Conservation (phyloP, 1,140 invertebrate genomes). For the Atta texana region DNA sequence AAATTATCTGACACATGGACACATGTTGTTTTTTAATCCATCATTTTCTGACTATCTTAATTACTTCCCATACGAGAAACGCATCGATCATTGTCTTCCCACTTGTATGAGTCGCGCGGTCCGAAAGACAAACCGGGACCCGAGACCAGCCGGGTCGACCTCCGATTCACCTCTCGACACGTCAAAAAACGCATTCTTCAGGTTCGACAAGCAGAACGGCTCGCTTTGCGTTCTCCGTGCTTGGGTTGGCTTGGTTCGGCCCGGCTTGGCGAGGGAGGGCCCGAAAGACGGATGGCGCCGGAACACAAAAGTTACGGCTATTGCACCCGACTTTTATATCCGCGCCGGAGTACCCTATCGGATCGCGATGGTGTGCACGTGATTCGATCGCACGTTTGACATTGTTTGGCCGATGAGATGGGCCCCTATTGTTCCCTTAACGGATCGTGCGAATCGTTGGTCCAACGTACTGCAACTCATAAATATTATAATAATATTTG, state of each 20-base stretch:
- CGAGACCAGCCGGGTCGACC: not conserved
- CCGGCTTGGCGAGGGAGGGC: not conserved
- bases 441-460: slow-evolving; percentile 74
- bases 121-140: slow-evolving; percentile 20
- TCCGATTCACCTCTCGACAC: slow-evolving; percentile 46
- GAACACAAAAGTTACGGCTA: slow-evolving; percentile 81
- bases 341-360: slow-evolving; percentile 22
- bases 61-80: slow-evolving; percentile 10
- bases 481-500: slow-evolving; percentile 72
- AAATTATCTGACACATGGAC: not conserved
- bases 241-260: not conserved
- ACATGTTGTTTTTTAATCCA: not conserved
- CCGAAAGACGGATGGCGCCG: slow-evolving; percentile 70
- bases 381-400: slow-evolving; percentile 76
- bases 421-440: slow-evolving; percentile 76
- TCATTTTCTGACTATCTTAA: slow-evolving; percentile 37
- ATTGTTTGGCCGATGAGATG: slow-evolving; percentile 75
- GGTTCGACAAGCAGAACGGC: slow-evolving; percentile 52
- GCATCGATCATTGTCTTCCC: slow-evolving; percentile 54
- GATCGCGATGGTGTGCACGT: slow-evolving; percentile 67
- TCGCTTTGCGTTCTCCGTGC: slow-evolving; percentile 9
- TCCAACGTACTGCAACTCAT: slow-evolving; percentile 28
- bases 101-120: slow-evolving; percentile 17
- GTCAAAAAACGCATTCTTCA: slow-evolving; percentile 58
- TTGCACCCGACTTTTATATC: slow-evolving; percentile 71